Conservation (phyloP, 2,888 invertebrate genomes). For the Drosophila parthenogenetica region DNA sequence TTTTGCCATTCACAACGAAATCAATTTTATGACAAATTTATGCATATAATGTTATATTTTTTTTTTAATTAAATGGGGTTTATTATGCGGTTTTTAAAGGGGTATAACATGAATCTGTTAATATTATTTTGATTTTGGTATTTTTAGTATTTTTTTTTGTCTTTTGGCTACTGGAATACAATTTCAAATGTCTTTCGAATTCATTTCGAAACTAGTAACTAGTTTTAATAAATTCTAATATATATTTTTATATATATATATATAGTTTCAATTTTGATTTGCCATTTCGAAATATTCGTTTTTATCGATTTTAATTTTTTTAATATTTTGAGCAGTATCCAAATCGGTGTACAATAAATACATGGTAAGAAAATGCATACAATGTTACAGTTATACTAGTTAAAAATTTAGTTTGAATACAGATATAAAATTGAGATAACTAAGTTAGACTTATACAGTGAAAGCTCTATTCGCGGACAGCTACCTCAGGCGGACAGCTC, state of each 20-base stretch:
- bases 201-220: constrained; percentile 57
- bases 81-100: constrained; percentile 14
- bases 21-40: background rate
- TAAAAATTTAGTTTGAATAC: constrained; percentile 74
- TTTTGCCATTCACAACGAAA: background rate
- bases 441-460: constrained; percentile 59
- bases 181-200: constrained; percentile 40
- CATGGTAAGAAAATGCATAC: constrained; percentile 76
- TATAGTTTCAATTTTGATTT: constrained; percentile 40
- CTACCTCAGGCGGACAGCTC: too few relatives aligned
- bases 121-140: constrained; percentile 2
- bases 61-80: constrained; percentile 16
- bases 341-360: constrained; percentile 68
- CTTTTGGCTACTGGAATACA: constrained; percentile 64
- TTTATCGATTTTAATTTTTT: constrained; percentile 18
- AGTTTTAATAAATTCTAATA: constrained; percentile 54
- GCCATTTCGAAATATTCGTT: constrained; percentile 42
- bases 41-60: constrained; percentile 19
- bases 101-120: constrained; percentile 19
- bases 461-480: too few relatives aligned
- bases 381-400: constrained; percentile 78
- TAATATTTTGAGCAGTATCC: constrained; percentile 53
- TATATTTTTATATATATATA: constrained; percentile 16
- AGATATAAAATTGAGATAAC: constrained; percentile 78
- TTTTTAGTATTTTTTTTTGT: constrained; percentile 2